Conservation (phyloP, 2,113 vertebrate species). For the Aspiorhynchus laticeps region DNA sequence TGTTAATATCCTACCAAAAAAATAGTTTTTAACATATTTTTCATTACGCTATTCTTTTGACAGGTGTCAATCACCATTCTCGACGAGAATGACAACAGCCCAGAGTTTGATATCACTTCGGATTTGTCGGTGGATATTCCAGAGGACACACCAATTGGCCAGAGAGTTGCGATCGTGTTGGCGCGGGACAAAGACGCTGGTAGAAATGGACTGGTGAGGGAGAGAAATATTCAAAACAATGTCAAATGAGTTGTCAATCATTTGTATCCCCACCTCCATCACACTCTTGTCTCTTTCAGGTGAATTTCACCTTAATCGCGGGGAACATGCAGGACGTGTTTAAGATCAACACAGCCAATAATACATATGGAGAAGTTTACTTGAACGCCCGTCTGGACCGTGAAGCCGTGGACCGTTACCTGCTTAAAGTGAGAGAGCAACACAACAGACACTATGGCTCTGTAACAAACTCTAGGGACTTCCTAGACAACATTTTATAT, state of each 20-base stretch:
- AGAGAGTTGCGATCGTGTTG: constrained; percentile 83
- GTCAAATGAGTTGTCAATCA: not conserved
- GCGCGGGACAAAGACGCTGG: constrained; percentile 86
- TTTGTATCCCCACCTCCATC: not conserved
- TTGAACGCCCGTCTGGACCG: constrained; percentile 87
- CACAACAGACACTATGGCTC: not conserved
- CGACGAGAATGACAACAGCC: constrained; percentile 97
- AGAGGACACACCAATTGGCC: constrained; percentile 81
- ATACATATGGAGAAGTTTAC: constrained; percentile 88
- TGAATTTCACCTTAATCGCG: constrained; percentile 85
- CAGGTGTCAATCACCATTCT: constrained; percentile 91
- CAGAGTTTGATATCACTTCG: constrained; percentile 90
- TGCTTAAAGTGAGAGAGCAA: constrained; percentile 79
- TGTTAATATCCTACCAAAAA: not conserved
- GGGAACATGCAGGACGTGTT: constrained; percentile 88
- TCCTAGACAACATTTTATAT: not conserved
- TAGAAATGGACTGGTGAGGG: constrained; percentile 86
- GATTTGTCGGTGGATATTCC: constrained; percentile 80
- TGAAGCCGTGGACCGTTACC: constrained; percentile 88
- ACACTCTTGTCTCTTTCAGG: constrained; percentile 69
- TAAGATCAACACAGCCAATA: constrained; percentile 86
- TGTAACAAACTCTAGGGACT: not conserved
- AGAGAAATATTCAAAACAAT: not conserved
- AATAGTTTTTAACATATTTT: no score
- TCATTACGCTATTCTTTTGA: not conserved